Conservation (phyloP, 1,140 invertebrate genomes). For the Coenobita brevimanus region DNA sequence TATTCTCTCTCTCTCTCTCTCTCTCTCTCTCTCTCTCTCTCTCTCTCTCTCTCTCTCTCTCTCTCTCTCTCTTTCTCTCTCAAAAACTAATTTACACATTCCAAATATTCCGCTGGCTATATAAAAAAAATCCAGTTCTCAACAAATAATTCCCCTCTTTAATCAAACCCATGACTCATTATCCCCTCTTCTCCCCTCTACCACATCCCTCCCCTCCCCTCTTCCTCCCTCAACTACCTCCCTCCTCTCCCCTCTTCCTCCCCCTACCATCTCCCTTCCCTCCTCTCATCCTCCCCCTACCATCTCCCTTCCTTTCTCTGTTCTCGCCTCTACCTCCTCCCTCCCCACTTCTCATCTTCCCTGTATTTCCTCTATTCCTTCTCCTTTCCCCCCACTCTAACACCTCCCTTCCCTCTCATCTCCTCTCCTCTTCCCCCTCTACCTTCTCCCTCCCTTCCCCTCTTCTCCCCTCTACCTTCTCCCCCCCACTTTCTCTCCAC, state of each 20-base stretch:
- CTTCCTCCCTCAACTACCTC: too few relatives aligned
- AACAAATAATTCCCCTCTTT: too few relatives aligned
- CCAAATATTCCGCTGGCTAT: too few relatives aligned
- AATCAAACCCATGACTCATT: too few relatives aligned
- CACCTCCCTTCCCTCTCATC: background rate
- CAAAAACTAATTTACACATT: background rate
- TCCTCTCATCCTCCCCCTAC: background rate
- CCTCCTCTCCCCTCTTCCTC: too few relatives aligned
- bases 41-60: slow-evolving; percentile 16
- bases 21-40: slow-evolving; percentile 21
- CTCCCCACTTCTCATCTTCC: too few relatives aligned
- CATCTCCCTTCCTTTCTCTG: background rate
- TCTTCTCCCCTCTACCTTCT: background rate
- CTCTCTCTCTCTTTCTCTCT: background rate
- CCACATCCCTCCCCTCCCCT: background rate
- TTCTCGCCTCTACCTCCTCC: background rate
- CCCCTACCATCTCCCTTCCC: background rate
- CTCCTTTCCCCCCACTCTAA: too few relatives aligned
- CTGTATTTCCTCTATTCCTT: background rate
- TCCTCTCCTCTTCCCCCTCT: too few relatives aligned
- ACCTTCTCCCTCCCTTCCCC: background rate
- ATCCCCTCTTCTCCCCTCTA: background rate
- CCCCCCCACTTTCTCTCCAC: too few relatives aligned
- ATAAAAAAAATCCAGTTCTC: too few relatives aligned
- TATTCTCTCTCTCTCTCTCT: slow-evolving; percentile 17